Conservation (phyloP, 2,797 vertebrate species). For the Hipposideros larvatus region DNA sequence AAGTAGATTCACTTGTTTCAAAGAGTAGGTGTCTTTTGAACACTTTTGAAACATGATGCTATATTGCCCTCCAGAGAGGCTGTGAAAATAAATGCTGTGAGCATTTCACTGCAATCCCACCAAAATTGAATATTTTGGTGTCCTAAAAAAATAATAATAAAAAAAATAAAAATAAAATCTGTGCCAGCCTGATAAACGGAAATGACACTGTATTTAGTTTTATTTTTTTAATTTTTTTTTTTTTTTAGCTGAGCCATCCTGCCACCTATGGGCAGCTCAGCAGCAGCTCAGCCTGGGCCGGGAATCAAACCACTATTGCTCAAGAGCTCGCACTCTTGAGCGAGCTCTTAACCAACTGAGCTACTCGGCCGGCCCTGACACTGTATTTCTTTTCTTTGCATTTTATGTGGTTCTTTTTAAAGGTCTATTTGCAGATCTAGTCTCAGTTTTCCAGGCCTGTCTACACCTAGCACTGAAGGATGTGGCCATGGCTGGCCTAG, state of each 20-base stretch:
- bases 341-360: too few species aligned
- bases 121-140: not conserved
- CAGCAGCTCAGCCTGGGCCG: too few species aligned
- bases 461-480: not conserved
- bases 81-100: not conserved
- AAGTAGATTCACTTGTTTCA: conserved; percentile 32
- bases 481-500: not conserved
- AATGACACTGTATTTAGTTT: not conserved
- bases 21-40: conserved; percentile 3
- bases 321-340: too few species aligned
- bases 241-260: too few species aligned
- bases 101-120: not conserved
- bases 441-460: conserved; percentile 2
- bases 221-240: too few species aligned
- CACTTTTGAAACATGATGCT: not conserved
- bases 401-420: not conserved
- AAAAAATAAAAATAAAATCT: not conserved
- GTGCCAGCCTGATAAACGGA: not conserved
- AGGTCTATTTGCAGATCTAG: conserved; percentile 28
- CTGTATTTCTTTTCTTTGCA: conserved; percentile 46
- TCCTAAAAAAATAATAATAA: not conserved
- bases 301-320: too few species aligned
- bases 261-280: too few species aligned
- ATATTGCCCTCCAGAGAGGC: not conserved
- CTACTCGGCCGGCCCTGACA: not conserved